Percentiles rank a stretch among this genome's conserved stretches.
These are phyloP conservation scores for Catharus ustulatus DNA, from an alignment of 2,797 vertebrate species.

Conservation along the genomic window DNA sequence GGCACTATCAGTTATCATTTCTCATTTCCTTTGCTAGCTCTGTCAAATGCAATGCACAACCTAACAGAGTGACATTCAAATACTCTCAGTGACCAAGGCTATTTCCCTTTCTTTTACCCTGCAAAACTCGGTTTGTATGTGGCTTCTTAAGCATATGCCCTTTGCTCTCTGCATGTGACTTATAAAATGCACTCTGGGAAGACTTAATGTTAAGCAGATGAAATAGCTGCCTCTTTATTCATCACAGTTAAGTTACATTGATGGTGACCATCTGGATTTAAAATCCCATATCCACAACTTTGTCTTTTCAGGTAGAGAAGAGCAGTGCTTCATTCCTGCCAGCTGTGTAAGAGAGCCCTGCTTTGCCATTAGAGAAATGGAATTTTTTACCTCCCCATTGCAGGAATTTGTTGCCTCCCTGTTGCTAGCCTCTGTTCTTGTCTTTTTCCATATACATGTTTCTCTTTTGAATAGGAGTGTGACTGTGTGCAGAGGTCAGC, in stretches of 20 bases:
- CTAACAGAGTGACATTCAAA: slow-evolving; percentile 72
- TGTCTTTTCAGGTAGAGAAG: slow-evolving; percentile 1
- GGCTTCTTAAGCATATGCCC: background rate
- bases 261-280: background rate
- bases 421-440: slow-evolving; percentile 47
- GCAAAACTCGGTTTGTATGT: background rate
- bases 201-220: slow-evolving; percentile 6
- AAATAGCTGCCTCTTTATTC: slow-evolving; percentile 12
- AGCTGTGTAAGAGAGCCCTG: slow-evolving; percentile 15
- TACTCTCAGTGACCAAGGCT: slow-evolving; percentile 34
- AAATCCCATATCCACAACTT: background rate
- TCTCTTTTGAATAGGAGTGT: background rate
- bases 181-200: background rate
- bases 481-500: background rate
- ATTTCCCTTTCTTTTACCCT: background rate
- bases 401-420: slow-evolving; percentile 47
- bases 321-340: slow-evolving; percentile 18
- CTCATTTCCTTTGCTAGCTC: slow-evolving; percentile 75
- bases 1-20: slow-evolving; percentile 72
- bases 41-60: slow-evolving; percentile 67
- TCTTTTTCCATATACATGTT: background rate
- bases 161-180: background rate
- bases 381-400: slow-evolving; percentile 52
- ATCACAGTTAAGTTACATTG: slow-evolving; percentile 6
- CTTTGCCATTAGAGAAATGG: slow-evolving; percentile 53